Conservation (phyloP, 92 coral and sea anemone species). For the Umimayanthus chanpuru region DNA sequence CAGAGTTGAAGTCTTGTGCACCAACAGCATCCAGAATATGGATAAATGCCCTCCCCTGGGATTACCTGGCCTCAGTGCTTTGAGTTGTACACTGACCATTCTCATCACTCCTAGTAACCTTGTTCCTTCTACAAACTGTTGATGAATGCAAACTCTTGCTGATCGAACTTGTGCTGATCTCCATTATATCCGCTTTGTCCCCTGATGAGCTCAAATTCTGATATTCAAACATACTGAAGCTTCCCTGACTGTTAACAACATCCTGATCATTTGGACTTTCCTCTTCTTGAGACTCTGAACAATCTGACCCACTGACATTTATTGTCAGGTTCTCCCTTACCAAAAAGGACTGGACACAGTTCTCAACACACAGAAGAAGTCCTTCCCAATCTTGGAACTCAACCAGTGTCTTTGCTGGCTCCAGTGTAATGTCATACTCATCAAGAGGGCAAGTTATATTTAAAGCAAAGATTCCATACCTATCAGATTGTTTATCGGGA, state of each 20-base stretch:
- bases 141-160: constrained; percentile 83
- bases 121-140: constrained; percentile 65
- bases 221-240: neutral
- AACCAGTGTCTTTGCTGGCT: constrained; percentile 92
- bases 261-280: neutral
- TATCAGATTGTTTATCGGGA: constrained; percentile 69
- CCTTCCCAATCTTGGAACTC: constrained; percentile 96
- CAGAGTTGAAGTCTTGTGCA: too few relatives aligned
- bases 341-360: constrained; percentile 73
- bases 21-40: too few relatives aligned
- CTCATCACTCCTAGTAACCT: neutral
- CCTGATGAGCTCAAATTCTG: neutral
- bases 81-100: neutral
- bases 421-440: constrained; percentile 86
- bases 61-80: constrained; percentile 6
- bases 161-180: constrained; percentile 69
- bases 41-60: too few relatives aligned
- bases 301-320: constrained; percentile 14
- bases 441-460: constrained; percentile 74
- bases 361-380: constrained; percentile 64
- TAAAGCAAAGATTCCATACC: constrained; percentile 79
- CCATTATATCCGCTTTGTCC: constrained; percentile 39
- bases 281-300: constrained; percentile 41
- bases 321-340: constrained; percentile 49
- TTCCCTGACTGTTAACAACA: constrained; percentile 19